These are phyloP conservation scores for Hippocampus abdominalis DNA, from an alignment of 2,113 vertebrate species.

Conservation along the genomic window DNA sequence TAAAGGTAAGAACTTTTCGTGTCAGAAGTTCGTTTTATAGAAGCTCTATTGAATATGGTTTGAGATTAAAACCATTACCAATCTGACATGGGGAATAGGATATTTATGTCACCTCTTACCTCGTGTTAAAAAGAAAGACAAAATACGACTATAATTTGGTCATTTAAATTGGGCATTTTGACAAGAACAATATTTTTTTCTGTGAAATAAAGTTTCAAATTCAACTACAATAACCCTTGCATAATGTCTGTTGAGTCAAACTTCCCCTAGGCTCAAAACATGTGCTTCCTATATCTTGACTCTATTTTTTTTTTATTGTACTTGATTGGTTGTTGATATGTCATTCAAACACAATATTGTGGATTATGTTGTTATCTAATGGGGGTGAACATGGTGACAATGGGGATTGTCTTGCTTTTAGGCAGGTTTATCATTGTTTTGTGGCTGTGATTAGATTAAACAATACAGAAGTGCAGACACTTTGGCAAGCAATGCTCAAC, in stretches of 20 bases:
- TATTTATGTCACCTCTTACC: neutral
- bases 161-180: neutral
- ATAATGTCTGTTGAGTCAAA: neutral
- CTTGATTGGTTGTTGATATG: neutral
- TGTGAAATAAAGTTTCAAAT: too few relatives aligned
- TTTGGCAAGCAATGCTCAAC: constrained; percentile 18
- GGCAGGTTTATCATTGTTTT: constrained; percentile 6
- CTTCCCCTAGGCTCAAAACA: neutral
- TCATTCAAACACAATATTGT: neutral
- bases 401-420: neutral
- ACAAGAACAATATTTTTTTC: neutral
- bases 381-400: neutral
- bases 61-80: neutral
- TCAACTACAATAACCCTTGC: too few relatives aligned
- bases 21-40: neutral
- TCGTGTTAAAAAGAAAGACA: neutral
- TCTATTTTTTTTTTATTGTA: neutral
- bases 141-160: neutral
- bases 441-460: constrained; percentile 31
- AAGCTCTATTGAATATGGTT: neutral
- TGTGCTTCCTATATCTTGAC: neutral
- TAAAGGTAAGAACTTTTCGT: constrained; percentile 1
- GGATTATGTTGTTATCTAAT: neutral
- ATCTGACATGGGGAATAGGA: neutral
- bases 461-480: constrained; percentile 17